Conservation (phyloP, 2,797 vertebrate genomes). For the Coranthus polyacanthus region DNA sequence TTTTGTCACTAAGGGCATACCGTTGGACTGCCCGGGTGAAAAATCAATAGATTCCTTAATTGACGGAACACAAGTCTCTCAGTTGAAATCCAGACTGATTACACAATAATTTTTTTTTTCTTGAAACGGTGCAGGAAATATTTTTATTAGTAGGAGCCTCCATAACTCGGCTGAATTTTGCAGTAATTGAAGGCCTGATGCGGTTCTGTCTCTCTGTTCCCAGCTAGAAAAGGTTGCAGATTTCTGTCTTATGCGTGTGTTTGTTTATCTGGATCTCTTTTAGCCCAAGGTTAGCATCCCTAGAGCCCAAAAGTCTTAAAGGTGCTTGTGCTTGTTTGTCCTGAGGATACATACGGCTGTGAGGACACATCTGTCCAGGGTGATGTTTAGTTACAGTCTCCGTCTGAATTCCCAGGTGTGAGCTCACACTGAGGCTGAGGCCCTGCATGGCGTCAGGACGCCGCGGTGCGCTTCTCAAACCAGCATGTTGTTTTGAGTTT, state of each 20-base stretch:
- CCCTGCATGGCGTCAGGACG: conserved; percentile 38
- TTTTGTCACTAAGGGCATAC: conserved; percentile 69
- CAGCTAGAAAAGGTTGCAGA: neutral
- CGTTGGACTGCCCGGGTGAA: conserved; percentile 1
- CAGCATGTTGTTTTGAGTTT: conserved; percentile 59
- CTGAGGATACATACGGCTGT: conserved; percentile 18
- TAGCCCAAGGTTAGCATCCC: neutral
- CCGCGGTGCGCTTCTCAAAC: conserved; percentile 46
- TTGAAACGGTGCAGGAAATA: no score
- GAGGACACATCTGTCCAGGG: conserved; percentile 70
- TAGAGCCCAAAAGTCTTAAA: conserved; percentile 34
- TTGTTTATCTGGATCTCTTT: conserved; percentile 22
- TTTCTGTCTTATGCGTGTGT: neutral
- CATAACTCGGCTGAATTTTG: neutral
- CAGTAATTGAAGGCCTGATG: neutral
- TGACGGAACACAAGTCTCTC: neutral
- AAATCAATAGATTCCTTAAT: conserved; percentile 4
- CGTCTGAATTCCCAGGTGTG: conserved; percentile 77
- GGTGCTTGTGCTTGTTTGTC: conserved; percentile 64
- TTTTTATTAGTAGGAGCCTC: neutral
- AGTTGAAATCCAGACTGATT: neutral
- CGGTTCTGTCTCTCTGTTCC: neutral
- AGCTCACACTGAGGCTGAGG: conserved; percentile 57
- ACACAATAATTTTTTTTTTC: no score
- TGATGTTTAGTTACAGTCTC: conserved; percentile 58